These are phyloP conservation scores for Agrochola circellaris DNA, from an alignment of 2,888 invertebrate species.

Conservation along the genomic window DNA sequence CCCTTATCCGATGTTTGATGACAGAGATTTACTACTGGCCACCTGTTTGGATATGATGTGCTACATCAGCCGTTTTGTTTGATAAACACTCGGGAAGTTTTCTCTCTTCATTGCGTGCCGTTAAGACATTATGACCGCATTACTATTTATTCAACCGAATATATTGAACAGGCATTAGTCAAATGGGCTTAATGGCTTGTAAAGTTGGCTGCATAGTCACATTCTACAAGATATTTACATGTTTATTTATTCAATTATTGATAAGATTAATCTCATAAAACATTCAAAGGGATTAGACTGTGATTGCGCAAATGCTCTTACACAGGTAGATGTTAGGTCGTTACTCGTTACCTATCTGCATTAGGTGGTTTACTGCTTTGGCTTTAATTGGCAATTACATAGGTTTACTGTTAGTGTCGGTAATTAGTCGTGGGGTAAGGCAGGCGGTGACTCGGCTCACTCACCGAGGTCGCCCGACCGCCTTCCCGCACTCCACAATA, in stretches of 20 bases:
- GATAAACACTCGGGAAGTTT: conserved; percentile 76
- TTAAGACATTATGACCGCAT: conserved; percentile 55
- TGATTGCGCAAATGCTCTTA: conserved; percentile 52
- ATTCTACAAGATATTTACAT: conserved; percentile 69
- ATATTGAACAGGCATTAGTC: conserved; percentile 61
- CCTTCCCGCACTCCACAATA: conserved; percentile 74
- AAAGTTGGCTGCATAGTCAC: conserved; percentile 57
- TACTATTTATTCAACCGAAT: conserved; percentile 58
- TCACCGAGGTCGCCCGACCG: conserved; percentile 56
- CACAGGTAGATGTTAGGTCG: conserved; percentile 29
- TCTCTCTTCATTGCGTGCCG: conserved; percentile 66
- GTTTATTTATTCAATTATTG: conserved; percentile 66
- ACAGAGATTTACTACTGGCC: conserved; percentile 77
- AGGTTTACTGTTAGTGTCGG: conserved; percentile 74
- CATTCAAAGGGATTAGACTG: conserved; percentile 48
- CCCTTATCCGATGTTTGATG: conserved; percentile 78
- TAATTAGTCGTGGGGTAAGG: conserved; percentile 77
- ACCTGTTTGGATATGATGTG: conserved; percentile 75
- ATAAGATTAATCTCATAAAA: conserved; percentile 60
- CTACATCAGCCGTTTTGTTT: conserved; percentile 76
- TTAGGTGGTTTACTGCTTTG: conserved; percentile 58
- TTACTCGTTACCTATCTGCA: conserved; percentile 50
- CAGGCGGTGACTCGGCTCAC: conserved; percentile 59
- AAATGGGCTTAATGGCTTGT: conserved; percentile 61
- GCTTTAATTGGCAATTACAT: conserved; percentile 72